Conservation (phyloP, 2,888 invertebrate genomes). For the Cyclophora albipunctata region DNA sequence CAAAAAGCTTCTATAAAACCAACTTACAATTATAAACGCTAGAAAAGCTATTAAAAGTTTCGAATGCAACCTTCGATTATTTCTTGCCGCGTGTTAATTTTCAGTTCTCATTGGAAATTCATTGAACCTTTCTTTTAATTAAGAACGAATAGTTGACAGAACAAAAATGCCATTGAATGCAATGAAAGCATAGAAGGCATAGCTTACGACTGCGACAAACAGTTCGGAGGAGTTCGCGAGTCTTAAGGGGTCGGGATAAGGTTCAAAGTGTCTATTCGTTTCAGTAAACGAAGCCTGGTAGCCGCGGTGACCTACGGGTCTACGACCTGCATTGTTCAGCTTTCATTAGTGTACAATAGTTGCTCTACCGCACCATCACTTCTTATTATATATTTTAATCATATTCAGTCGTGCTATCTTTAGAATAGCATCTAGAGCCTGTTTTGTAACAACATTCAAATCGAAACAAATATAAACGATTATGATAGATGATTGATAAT, state of each 20-base stretch:
- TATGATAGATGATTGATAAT: too few relatives aligned
- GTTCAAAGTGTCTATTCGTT: conserved; percentile 23
- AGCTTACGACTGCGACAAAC: conserved; percentile 1
- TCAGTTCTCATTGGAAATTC: conserved; percentile 2
- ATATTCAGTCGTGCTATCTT: conserved; percentile 10
- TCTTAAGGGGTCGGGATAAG: conserved; percentile 23
- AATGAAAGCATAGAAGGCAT: conserved; percentile 21
- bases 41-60: too few relatives aligned
- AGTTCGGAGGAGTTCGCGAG: too few relatives aligned
- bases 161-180: conserved; percentile 16
- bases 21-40: too few relatives aligned
- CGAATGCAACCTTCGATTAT: too few relatives aligned
- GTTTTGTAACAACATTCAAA: too few relatives aligned
- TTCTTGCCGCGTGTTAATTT: background rate
- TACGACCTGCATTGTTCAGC: conserved; percentile 67
- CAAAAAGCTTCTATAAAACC: too few relatives aligned
- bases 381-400: conserved; percentile 17
- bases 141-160: conserved; percentile 7
- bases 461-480: too few relatives aligned
- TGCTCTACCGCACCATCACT: conserved; percentile 29
- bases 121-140: conserved; percentile 10
- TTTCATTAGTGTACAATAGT: conserved; percentile 59
- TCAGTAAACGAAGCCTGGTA: conserved; percentile 33
- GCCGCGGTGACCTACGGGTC: conserved; percentile 60
- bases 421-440: too few relatives aligned